Evolutionary conservation across 2,797 vertebrate genomes (phyloP).

Genomic region (Eupleurogrammus muticus): DNA sequence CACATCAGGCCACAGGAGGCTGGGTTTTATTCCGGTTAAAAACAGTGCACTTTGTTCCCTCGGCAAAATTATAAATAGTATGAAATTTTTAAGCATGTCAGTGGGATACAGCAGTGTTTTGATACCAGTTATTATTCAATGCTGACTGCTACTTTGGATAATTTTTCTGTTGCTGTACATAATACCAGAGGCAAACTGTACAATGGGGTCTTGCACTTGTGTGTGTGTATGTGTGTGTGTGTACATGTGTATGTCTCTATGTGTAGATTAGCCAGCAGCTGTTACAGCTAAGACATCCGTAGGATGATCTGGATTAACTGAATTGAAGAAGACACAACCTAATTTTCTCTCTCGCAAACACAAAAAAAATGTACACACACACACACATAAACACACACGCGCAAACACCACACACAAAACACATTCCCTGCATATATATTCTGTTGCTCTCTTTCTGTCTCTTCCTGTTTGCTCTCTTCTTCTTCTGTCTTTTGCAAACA

Average conservation of each 20-base stretch:
- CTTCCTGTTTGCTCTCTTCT: background rate
- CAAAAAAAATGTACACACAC: no score
- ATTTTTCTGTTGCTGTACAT: conserved; percentile 14
- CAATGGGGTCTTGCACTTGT: conserved; percentile 5
- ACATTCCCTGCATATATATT: no score
- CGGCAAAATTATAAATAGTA: background rate
- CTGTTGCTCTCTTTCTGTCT: background rate
- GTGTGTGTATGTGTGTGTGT: conserved; percentile 12
- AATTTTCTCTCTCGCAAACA: background rate
- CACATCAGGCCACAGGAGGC: background rate
- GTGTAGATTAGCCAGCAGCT: conserved; percentile 55
- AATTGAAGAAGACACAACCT: conserved; percentile 37
- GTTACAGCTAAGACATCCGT: conserved; percentile 37
- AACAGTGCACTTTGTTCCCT: conserved; percentile 1
- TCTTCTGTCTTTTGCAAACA: background rate
- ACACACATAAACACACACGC: no score
- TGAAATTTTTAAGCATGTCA: background rate
- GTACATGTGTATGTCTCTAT: conserved; percentile 11
- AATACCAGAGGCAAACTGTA: conserved; percentile 19
- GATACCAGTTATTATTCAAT: conserved; percentile 4
- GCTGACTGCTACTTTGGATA: conserved; percentile 13
- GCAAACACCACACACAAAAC: no score
- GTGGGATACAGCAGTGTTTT: conserved; percentile 4
- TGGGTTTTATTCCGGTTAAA: background rate
- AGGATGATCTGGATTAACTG: conserved; percentile 50